Evolutionary conservation across 2,113 vertebrate genomes (phyloP), one percentile per base, ranked within the genome.

Genomic region (Ceyx cyanopectus): DNA sequence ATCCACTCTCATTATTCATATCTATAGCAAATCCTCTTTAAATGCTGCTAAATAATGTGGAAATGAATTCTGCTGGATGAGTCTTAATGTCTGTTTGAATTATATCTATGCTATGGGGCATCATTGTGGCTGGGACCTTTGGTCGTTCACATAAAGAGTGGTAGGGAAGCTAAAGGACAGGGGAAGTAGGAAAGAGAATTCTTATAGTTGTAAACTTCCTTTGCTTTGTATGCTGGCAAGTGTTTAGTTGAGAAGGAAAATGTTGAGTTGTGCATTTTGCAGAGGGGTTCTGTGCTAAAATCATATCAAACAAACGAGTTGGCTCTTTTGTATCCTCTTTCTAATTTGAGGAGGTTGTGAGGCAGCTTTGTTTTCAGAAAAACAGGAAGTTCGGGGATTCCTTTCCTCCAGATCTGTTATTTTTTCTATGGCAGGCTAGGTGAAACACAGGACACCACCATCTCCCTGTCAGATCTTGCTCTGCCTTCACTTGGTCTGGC

Each of bases 271-370:
- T 61, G 48, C 46, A 45, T 87, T 96, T 96, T 89, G 37, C 56
- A 70, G 26, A 4, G 26, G n/a, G 85, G 27, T 27, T 92, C 67
- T 91, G 80, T 80, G 76, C 62, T 96, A 60, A 92, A 92, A 79
- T 46, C 57, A 5, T 48, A 77, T 70, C 63, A 89, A 93, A 82
- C 32, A 82, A 95, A 77, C 8, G 76, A 89, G 72, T 91, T 0
- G 27, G 60, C 75, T 94, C 29, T 95, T 96, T 92, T 93, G 79
- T 85, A 94, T 92, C 91, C 94, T 94, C 94, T 94, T 95, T 94
- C 94, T 96, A 94, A 93, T 91, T 94, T 81, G 72, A 89, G 91
- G 67, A 12, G 3, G 82, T 45, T 77, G 65, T 48, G 51, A 82
- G 9, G 56, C 43, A 92, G 60, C 57, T 89, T 91, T 83, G 29